Base-by-base conservation (phyloP, 1,140 invertebrate species). In the Tachypleus tridentatus region DNA sequence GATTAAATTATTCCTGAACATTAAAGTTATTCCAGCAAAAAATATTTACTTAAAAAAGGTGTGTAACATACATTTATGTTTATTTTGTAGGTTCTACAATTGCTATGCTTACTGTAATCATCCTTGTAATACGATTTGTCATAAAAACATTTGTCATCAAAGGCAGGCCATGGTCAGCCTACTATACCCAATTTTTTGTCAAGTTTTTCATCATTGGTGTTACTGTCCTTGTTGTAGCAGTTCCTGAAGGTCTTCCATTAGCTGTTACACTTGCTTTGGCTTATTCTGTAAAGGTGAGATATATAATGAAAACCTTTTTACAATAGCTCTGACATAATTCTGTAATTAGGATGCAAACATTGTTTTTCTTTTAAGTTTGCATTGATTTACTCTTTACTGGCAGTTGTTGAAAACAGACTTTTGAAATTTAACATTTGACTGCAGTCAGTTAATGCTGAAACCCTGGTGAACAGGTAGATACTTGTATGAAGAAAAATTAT, bases 141-240 rank as follows among this genome's bases (percentile, higher is more conserved):
- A 83, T 98, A 67, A 82, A 83, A 69, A 93, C 85, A 53, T 99
- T 97, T 77, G 87, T 89, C 47, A 83, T 89, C n/a, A 76, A 91
- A 49, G 72, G 82, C 2, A 81, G 85, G 72, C 75, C 77, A 49
- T 92, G 88, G 86, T 85, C 85, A 71, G 87, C 84, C 66, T 82
- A 80, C 47, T 91, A 95, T 76, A 86, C 91, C 67, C 88, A 89
- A 78, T 83, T 93, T 76, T 86, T 98, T 73, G 93, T 98, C 56
- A 88, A 89, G 71, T 92, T 95, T 82, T 84, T 98, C 72, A 98
- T 98, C 78, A 98, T 97, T 78, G 96, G 96, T 87, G 95, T 98
- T 5, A 98, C 96, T 66, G 96, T 99, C 66, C 84, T 98, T 65
- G 96, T 99, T 9, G 95, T 99, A 54, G 96, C 96, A 69, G 96